Base-by-base conservation (phyloP, 1,140 invertebrate species). In the Cheumatopsyche charites region DNA sequence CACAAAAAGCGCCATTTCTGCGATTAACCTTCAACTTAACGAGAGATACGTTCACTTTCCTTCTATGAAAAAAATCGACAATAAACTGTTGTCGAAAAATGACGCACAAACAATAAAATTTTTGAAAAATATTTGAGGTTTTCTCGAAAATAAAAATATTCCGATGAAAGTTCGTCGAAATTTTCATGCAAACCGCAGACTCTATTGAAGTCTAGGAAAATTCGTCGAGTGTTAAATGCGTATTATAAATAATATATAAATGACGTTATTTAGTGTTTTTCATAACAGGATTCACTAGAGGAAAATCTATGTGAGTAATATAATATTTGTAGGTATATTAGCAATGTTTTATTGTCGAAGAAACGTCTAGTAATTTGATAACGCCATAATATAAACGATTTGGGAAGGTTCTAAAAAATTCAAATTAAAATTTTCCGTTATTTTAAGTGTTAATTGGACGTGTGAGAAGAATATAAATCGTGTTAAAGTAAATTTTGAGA, bases 1-100 rank as follows among this genome's bases (percentile, higher is more conserved):
- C 29, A 52, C 47, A 52, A n/a, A n/a, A 52, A 52, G 9, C 47
- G 47, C 47, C 47, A 19, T 52, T 52, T 52, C 4, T 52, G 47
- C 15, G 15, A 52, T 52, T 52, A 52, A 52, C 47, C 47, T 52
- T 52, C 47, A 52, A 52, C 47, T 52, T 19, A 52, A 7, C 45
- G 13, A 47, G n/a, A n/a, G 47, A 52, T 15, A 52, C 47, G 7
- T 52, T 52, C 47, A 52, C 47, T 52, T 52, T 52, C 19, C 47
- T 36, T 36, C 29, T 3, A 3, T 3, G 9, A 36, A 36, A 36
- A 36, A 36, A 36, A 36, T 36, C 3, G 9, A 36, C 9, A 36
- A 36, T 36, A 36, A 36, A 36, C n/a, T 36, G 29, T 36, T 3
- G 3, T 36, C 3, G 9, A 36, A 36, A 36, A 36, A 36, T 36